These are phyloP conservation scores for Tetrao urogallus DNA, from an alignment of 2,113 vertebrate species.

Conservation along the genomic window DNA sequence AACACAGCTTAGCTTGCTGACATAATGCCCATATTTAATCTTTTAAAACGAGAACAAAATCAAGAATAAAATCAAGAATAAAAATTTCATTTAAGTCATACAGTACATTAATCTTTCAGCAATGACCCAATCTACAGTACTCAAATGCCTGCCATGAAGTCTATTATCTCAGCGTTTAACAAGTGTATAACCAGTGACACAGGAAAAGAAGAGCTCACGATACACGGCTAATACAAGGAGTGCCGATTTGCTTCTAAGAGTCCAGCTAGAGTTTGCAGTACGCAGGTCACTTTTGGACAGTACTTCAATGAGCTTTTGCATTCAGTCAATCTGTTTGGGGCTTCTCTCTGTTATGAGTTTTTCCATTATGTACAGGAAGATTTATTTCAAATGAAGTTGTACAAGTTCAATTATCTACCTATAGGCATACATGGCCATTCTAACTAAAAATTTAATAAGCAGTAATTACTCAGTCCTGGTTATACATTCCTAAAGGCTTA, in stretches of 20 bases:
- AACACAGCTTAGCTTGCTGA: conserved; percentile 70
- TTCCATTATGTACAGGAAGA: conserved; percentile 74
- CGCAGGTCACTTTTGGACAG: conserved; percentile 56
- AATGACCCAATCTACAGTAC: conserved; percentile 75
- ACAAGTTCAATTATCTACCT: conserved; percentile 70
- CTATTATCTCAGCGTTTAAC: conserved; percentile 70
- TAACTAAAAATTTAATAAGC: conserved; percentile 78
- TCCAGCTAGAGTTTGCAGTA: conserved; percentile 53
- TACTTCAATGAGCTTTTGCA: conserved; percentile 14
- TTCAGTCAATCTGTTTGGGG: conserved; percentile 46
- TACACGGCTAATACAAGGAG: conserved; percentile 76
- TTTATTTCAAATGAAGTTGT: conserved; percentile 73
- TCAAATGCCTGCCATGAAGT: conserved; percentile 72
- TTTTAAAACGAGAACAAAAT: conserved; percentile 78
- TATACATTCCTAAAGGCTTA: conserved; percentile 80
- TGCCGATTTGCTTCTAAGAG: conserved; percentile 43
- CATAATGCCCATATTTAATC: conserved; percentile 83
- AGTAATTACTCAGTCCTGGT: conserved; percentile 75
- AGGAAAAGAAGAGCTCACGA: conserved; percentile 77
- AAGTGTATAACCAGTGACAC: conserved; percentile 76
- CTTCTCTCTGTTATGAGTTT: conserved; percentile 40
- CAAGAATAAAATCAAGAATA: conserved; percentile 77
- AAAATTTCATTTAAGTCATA: conserved; percentile 80
- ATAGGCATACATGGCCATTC: conserved; percentile 68
- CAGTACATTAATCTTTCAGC: conserved; percentile 78